Conservation (phyloP, 2,113 vertebrate genomes). For the Micronisus gabar region DNA sequence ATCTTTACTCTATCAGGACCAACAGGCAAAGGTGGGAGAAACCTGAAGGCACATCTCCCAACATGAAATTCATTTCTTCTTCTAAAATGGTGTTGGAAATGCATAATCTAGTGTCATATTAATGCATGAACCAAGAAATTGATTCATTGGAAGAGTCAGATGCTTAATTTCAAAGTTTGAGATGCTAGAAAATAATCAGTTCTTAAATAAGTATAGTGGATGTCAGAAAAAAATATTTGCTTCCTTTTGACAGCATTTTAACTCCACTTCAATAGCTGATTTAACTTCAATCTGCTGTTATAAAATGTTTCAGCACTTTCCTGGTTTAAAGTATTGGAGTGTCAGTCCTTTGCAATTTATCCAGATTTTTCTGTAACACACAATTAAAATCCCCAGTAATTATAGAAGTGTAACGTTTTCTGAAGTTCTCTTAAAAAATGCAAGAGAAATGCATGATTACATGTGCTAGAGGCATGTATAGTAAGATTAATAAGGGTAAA, state of each 20-base stretch:
- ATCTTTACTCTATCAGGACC: background rate
- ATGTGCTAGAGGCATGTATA: background rate
- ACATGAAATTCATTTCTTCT: background rate
- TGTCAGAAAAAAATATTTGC: constrained; percentile 48
- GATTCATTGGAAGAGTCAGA: constrained; percentile 8
- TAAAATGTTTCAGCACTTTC: constrained; percentile 43
- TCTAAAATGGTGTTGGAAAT: background rate
- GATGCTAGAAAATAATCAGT: constrained; percentile 14
- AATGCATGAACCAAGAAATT: constrained; percentile 11
- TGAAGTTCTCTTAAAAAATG: constrained; percentile 9
- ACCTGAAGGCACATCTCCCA: background rate
- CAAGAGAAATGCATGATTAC: background rate
- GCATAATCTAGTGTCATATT: background rate
- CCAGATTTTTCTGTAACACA: background rate
- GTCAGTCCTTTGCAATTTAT: constrained; percentile 17
- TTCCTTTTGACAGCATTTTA: constrained; percentile 51
- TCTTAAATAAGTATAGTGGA: constrained; percentile 8
- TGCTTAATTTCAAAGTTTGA: constrained; percentile 13
- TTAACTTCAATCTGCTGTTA: constrained; percentile 45
- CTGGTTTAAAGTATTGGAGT: background rate
- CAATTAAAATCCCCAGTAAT: constrained; percentile 9
- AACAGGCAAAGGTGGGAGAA: background rate
- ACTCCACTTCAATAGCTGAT: constrained; percentile 51
- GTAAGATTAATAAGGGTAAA: constrained; percentile 10
- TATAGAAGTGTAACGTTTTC: background rate